Conservation (phyloP, 2,888 invertebrate genomes). For the Elgonia sp. region DNA sequence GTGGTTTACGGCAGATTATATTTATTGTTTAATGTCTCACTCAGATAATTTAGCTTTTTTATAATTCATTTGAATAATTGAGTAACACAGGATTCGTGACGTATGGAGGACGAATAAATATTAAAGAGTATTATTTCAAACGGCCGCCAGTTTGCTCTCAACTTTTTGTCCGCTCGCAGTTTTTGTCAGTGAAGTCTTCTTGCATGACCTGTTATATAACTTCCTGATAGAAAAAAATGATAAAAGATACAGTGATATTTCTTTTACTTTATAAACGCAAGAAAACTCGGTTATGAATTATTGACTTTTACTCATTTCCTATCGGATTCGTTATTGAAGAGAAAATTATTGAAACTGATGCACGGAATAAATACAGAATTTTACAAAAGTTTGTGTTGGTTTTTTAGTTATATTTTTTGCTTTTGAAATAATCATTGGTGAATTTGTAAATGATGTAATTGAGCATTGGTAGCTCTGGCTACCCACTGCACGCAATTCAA, state of each 20-base stretch:
- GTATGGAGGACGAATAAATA: constrained; percentile 19
- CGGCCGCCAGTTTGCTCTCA: constrained; percentile 1
- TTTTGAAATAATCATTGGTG: constrained; percentile 8
- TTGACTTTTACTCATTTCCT: not conserved
- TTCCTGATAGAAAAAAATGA: constrained; percentile 9
- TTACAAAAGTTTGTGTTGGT: not conserved
- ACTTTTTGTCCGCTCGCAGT: constrained; percentile 7
- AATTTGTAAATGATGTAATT: constrained; percentile 27
- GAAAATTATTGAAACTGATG: not conserved
- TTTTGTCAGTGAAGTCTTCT: constrained; percentile 16
- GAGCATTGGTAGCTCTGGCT: constrained; percentile 3
- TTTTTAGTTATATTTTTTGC: not conserved
- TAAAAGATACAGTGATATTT: not conserved
- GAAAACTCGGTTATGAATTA: constrained; percentile 14
- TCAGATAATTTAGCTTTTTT: not conserved
- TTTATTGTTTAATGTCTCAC: not conserved
- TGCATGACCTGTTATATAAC: constrained; percentile 28
- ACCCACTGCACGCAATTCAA: constrained; percentile 14
- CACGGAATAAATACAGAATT: constrained; percentile 8
- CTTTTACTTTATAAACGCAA: constrained; percentile 1
- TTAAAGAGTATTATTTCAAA: constrained; percentile 36
- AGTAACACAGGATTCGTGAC: constrained; percentile 19
- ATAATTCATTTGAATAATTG: constrained; percentile 24
- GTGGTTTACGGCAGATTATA: not conserved
- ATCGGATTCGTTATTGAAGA: constrained; percentile 10